Evolutionary conservation across 2,888 invertebrate species (phyloP).

Genomic region (Ophioninae sp.): DNA sequence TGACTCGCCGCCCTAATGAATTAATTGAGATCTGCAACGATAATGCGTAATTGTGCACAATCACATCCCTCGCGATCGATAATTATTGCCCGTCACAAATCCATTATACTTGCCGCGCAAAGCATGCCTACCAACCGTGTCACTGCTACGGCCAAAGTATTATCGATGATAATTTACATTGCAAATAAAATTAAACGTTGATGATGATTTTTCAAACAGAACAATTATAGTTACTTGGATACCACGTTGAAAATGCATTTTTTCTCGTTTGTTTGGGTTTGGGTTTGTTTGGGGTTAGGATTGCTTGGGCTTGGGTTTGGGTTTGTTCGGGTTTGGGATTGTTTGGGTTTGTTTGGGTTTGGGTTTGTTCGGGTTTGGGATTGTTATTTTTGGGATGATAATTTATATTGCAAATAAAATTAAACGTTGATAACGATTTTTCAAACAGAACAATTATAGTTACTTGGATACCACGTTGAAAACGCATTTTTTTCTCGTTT

Average conservation of each 20-base stretch:
- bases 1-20: slow-evolving; percentile 14
- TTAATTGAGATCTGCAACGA: background rate
- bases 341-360: too few species aligned
- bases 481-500: too few species aligned
- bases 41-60: background rate
- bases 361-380: too few species aligned
- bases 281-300: too few species aligned
- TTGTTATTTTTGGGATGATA: too few species aligned
- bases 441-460: background rate
- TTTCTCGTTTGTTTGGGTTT: too few species aligned
- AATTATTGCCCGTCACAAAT: background rate
- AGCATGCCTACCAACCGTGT: background rate
- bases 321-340: too few species aligned
- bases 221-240: background rate
- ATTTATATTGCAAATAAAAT: slow-evolving; percentile 4
- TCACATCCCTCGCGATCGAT: background rate
- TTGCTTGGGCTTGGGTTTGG: too few species aligned
- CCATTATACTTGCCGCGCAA: background rate
- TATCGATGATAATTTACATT: background rate
- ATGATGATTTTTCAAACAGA: background rate
- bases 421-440: background rate
- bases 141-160: background rate
- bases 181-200: background rate
- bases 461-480: background rate
- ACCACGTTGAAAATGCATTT: too few species aligned